Base-by-base conservation (phyloP, 2,797 vertebrate genomes). In the Cyclura pinguis region DNA sequence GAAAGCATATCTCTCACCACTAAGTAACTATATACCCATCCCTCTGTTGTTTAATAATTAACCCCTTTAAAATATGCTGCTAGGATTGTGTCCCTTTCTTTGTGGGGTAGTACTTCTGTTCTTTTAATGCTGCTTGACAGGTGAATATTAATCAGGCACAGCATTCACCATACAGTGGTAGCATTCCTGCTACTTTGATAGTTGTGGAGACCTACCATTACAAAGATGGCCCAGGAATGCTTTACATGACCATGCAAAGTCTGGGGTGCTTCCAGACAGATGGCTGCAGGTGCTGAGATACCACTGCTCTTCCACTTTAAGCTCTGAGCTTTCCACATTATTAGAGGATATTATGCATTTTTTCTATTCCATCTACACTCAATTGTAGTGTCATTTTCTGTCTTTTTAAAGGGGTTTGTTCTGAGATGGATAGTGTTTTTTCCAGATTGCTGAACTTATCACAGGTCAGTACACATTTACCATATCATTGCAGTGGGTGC, bases 31-130 rank as follows among this genome's bases (percentile, higher is more conserved):
- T 72, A 85, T 35, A 35, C 18, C 73, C 4, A 24, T 32, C 29
- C 32, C 20, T 73, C 84, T 52, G 20, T 52, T 73, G 67, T 85
- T 85, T 85, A 85, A 85, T 73, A 85, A 72, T 73, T 73, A 85
- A 85, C 84, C 67, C 67, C 35, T 72, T n/a, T 35, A 12, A 55
- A 85, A 85, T n/a, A 69, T 55, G 84, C 67, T 73, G 32, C 32
- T 72, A 35, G 47, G 38, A n/a, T 73, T 85, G 67, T 85, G 67
- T 29, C 84, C 10, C 42, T 27, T 69, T 69, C 52, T 50, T 50
- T 12, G 42, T 50, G 47, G 3, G 47, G 47, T 20, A 55, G 47
- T 35, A 24, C 47, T n/a, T 72, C 35, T 64, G 5, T 73, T 14
- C 16, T 29, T 50, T 84, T 50, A 69, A 52, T 67, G 42, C 42